phyloP scores from a whole-genome alignment of 2,113 vertebrate species.

The Ctenodactylus gundi region DNA sequence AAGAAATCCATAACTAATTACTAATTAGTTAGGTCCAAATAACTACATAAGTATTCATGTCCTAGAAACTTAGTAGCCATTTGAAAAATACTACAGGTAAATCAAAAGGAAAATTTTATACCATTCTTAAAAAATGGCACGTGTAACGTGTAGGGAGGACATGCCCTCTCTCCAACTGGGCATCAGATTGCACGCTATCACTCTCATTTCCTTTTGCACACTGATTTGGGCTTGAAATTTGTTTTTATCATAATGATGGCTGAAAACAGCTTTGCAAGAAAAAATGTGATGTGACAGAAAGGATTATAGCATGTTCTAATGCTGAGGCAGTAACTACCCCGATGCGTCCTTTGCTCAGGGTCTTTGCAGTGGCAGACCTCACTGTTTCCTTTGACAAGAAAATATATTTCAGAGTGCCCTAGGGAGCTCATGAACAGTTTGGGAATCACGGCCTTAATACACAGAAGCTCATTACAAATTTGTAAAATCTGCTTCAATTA shows the following conservation, averaged over 20 bases:
- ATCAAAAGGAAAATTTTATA: background rate
- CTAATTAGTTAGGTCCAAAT: background rate
- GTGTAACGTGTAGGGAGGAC: background rate
- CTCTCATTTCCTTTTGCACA: background rate
- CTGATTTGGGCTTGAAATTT: background rate
- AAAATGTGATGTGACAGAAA: background rate
- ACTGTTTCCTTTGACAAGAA: background rate
- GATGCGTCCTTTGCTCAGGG: background rate
- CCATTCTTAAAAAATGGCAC: background rate
- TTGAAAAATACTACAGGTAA: background rate
- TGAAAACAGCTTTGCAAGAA: constrained; percentile 1
- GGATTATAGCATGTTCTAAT: background rate
- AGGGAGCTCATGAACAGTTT: background rate
- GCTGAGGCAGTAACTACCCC: background rate
- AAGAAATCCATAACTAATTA: constrained; percentile 7
- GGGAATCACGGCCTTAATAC: background rate
- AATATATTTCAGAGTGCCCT: background rate
- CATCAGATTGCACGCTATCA: background rate
- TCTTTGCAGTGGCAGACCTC: background rate
- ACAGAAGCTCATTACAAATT: background rate
- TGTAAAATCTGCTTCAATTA: background rate
- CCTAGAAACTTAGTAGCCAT: background rate
- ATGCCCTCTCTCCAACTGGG: background rate
- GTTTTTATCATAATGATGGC: background rate
- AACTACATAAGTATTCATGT: background rate